These are phyloP conservation scores for Stegodyphus dumicola DNA, from an alignment of 1,140 invertebrate genomes.

Conservation along the genomic window DNA sequence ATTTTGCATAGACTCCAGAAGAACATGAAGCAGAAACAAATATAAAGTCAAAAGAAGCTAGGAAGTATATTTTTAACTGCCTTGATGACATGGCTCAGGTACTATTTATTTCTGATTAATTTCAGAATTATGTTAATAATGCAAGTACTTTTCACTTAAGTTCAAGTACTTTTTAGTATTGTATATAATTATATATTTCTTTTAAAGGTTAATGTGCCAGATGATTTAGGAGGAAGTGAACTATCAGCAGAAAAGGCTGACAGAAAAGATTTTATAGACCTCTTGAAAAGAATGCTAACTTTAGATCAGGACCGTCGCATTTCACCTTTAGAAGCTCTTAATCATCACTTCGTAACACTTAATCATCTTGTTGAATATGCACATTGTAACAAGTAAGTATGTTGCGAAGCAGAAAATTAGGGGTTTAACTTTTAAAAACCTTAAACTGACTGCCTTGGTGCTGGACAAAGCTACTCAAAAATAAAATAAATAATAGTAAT, in stretches of 20 bases:
- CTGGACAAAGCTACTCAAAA: too few relatives aligned
- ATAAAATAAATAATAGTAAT: too few relatives aligned
- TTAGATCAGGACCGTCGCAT: constrained; percentile 97
- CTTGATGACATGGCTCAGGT: constrained; percentile 96
- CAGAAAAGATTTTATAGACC: constrained; percentile 94
- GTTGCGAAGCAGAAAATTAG: too few relatives aligned
- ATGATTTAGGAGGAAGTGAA: constrained; percentile 94
- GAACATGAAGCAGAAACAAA: constrained; percentile 98
- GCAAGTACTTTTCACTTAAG: too few relatives aligned
- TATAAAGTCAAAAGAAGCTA: constrained; percentile 98
- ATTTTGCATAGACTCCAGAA: constrained; percentile 81
- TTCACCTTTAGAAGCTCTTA: constrained; percentile 93
- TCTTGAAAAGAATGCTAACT: constrained; percentile 96
- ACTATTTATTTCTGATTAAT: constrained; percentile 30
- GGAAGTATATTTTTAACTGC: constrained; percentile 99
- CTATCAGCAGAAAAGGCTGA: constrained; percentile 96
- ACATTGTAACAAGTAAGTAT: constrained; percentile 85
- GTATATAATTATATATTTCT: too few relatives aligned
- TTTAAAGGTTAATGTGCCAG: constrained; percentile 90
- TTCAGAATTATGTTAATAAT: background rate
- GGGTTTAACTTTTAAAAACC: too few relatives aligned
- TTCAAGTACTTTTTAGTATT: too few relatives aligned
- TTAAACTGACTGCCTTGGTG: too few relatives aligned
- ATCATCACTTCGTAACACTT: constrained; percentile 93
- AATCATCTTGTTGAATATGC: constrained; percentile 95